A percentile compares a stretch with the other conserved stretches of the same genome.
These are phyloP conservation scores for Schizothorax lantsangensis DNA, from an alignment of 2,797 vertebrate genomes.

Conservation along the genomic window DNA sequence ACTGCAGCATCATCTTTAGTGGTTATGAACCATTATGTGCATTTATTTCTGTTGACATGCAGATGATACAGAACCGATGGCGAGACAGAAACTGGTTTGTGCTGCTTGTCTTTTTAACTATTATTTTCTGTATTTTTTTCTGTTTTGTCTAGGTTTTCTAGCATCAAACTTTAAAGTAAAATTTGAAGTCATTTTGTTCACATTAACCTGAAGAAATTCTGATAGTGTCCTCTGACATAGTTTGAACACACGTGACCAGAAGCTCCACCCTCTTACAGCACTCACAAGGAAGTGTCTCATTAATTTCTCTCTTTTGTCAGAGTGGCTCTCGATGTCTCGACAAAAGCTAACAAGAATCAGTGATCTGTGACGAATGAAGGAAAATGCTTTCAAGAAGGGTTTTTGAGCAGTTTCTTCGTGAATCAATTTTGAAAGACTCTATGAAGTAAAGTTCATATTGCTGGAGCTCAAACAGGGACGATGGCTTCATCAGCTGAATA, in stretches of 20 bases:
- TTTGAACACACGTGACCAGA: neutral
- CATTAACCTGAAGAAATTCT: too few relatives aligned
- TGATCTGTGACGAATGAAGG: neutral
- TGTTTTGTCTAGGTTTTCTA: too few relatives aligned
- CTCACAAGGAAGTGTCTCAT: neutral
- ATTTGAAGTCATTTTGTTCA: neutral
- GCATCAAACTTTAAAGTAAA: neutral
- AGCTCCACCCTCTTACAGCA: neutral
- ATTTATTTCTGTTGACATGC: neutral
- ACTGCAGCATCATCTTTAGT: too few relatives aligned
- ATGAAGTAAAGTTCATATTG: neutral
- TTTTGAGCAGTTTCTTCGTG: neutral
- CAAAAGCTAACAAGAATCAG: neutral
- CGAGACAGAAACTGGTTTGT: neutral
- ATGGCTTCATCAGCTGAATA: neutral
- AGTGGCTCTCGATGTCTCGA: neutral
- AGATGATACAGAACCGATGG: neutral
- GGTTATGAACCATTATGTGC: neutral
- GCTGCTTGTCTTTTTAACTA: too few relatives aligned
- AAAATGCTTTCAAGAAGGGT: neutral
- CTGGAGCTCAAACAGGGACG: neutral
- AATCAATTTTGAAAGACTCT: neutral
- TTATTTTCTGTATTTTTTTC: too few relatives aligned
- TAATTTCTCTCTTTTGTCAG: neutral
- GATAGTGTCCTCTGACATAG: too few relatives aligned